These are phyloP conservation scores for Metalampra italica DNA, from an alignment of 2,888 invertebrate genomes.

Conservation along the genomic window DNA sequence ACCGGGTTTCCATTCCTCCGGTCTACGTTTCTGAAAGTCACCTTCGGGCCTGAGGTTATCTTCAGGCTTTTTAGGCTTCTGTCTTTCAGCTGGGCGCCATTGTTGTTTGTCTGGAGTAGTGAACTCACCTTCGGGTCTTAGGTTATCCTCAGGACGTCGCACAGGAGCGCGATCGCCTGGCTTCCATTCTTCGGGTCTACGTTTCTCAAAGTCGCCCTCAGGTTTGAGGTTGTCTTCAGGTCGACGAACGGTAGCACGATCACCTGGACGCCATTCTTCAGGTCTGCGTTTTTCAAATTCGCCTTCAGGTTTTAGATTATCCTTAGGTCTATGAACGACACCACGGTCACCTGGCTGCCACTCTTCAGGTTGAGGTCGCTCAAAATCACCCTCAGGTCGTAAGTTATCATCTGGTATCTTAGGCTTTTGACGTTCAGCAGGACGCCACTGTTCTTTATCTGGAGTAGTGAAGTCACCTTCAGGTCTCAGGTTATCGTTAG, in stretches of 20 bases:
- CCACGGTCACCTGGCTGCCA: constrained; percentile 72
- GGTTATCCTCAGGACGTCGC: constrained; percentile 69
- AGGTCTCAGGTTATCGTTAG: constrained; percentile 69
- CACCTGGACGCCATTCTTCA: constrained; percentile 62
- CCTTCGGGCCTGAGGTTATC: constrained; percentile 71
- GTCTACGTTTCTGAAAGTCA: constrained; percentile 39
- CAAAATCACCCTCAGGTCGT: constrained; percentile 74
- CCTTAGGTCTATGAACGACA: constrained; percentile 57
- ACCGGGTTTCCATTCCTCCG: constrained; percentile 56
- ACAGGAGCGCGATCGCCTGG: constrained; percentile 58
- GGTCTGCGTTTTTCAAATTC: constrained; percentile 80
- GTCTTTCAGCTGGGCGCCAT: constrained; percentile 74
- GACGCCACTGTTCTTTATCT: constrained; percentile 49
- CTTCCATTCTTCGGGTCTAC: constrained; percentile 39
- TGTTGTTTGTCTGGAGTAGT: constrained; percentile 49
- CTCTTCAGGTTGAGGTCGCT: constrained; percentile 44
- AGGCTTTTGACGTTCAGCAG: constrained; percentile 62
- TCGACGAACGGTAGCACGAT: constrained; percentile 68
- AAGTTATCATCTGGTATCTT: constrained; percentile 78
- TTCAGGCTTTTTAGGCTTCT: constrained; percentile 54
- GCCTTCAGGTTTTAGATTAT: constrained; percentile 74
- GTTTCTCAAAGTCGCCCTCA: constrained; percentile 68
- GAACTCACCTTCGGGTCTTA: constrained; percentile 74
- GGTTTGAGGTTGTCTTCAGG: constrained; percentile 82
- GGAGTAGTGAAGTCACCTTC: constrained; percentile 66